Percentiles rank a stretch among this genome's conserved stretches.
phyloP scores from a whole-genome alignment of 2,797 vertebrate genomes.

The Leuciscus waleckii region DNA sequence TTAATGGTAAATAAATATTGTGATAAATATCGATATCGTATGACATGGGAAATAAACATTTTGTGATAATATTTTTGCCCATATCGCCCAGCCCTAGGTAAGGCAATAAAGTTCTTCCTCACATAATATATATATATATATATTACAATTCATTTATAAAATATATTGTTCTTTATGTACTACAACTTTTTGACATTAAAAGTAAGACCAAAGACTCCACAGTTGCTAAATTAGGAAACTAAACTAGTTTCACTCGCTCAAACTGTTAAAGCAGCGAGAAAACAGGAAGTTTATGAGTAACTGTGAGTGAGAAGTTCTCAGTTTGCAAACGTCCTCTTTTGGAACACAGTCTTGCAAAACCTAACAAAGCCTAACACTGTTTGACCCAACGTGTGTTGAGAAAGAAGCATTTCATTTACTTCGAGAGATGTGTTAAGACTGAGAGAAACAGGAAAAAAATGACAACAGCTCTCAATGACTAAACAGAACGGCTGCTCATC shows the following conservation, averaged over 20 bases:
- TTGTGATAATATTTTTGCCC: too few relatives aligned
- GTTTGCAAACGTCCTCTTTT: slow-evolving; percentile 36
- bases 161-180: neutral
- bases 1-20: too few relatives aligned
- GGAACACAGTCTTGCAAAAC: slow-evolving; percentile 24
- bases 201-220: neutral
- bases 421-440: neutral
- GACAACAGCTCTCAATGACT: slow-evolving; percentile 11
- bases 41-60: too few relatives aligned
- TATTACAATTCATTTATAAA: neutral
- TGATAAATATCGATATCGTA: too few relatives aligned
- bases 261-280: neutral
- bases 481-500: slow-evolving; percentile 16
- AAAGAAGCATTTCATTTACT: slow-evolving; percentile 31
- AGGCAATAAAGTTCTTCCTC: too few relatives aligned
- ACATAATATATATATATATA: too few relatives aligned
- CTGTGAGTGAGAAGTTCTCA: slow-evolving; percentile 29
- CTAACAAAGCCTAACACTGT: slow-evolving; percentile 16
- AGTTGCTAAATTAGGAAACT: slow-evolving; percentile 35
- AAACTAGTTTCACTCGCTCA: slow-evolving; percentile 19
- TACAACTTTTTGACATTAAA: neutral
- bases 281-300: slow-evolving; percentile 46
- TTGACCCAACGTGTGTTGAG: slow-evolving; percentile 4
- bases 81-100: too few relatives aligned
- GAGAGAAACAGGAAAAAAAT: slow-evolving; percentile 4